Evolutionary conservation across 2,888 invertebrate species (phyloP).

Genomic region (Adelognathus sp.): DNA sequence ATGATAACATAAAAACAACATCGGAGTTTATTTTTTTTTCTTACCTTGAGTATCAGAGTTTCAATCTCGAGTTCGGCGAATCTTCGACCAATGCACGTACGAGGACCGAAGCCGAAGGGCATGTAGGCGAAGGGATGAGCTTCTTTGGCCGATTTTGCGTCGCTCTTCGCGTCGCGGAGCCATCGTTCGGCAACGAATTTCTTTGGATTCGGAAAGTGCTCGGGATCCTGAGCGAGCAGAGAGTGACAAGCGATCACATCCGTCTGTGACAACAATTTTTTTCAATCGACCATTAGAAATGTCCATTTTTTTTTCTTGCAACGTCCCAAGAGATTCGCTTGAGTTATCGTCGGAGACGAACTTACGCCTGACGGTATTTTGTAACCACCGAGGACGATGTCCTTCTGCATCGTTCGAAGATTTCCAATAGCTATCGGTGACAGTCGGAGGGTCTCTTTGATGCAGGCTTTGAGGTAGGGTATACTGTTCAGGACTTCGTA

Average conservation of each 20-base stretch:
- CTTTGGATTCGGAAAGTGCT: constrained; percentile 84
- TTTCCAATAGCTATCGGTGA: constrained; percentile 85
- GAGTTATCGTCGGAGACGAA: not conserved
- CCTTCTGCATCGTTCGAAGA: constrained; percentile 82
- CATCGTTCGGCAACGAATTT: constrained; percentile 87
- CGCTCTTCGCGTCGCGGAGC: constrained; percentile 84
- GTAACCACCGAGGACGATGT: constrained; percentile 85
- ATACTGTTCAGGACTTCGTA: constrained; percentile 81
- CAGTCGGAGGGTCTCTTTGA: constrained; percentile 88
- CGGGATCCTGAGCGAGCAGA: constrained; percentile 70
- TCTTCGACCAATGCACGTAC: constrained; percentile 87
- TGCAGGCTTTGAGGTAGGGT: constrained; percentile 87
- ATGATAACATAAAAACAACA: not conserved
- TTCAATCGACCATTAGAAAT: not conserved
- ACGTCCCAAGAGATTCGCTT: not conserved
- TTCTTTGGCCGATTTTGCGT: constrained; percentile 77
- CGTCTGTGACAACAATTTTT: constrained; percentile 60
- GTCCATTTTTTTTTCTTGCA: not conserved
- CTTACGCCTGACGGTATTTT: constrained; percentile 84
- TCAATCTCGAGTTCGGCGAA: constrained; percentile 88
- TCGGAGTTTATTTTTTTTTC: not conserved
- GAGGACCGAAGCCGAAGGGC: constrained; percentile 87
- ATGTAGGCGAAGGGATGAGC: constrained; percentile 85
- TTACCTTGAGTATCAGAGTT: constrained; percentile 80
- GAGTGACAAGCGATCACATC: constrained; percentile 71